Evolutionary conservation across 2,888 invertebrate genomes (phyloP).

Genomic region (Synanthedon tipuliformis): DNA sequence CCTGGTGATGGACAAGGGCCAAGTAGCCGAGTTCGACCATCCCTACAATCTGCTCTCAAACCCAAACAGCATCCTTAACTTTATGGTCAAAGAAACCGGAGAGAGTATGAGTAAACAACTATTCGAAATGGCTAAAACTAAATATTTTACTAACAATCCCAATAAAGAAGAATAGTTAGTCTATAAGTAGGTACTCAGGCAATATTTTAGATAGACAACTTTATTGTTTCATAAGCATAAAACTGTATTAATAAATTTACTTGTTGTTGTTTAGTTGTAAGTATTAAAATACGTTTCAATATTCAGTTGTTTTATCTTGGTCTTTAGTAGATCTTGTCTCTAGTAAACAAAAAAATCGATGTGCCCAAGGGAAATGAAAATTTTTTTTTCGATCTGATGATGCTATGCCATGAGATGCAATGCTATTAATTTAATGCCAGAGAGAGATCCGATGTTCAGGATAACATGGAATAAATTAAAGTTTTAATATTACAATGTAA

Average conservation of each 20-base stretch:
- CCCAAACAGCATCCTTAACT: conserved; percentile 68
- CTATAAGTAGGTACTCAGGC: neutral
- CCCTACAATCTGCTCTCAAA: conserved; percentile 73
- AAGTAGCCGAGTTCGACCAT: conserved; percentile 77
- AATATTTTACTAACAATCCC: conserved; percentile 28
- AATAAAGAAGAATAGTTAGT: too few relatives aligned
- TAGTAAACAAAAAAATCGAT: too few relatives aligned
- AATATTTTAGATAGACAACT: neutral
- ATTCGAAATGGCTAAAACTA: conserved; percentile 40
- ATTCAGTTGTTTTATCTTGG: too few relatives aligned
- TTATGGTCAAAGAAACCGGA: conserved; percentile 78
- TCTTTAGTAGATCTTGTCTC: too few relatives aligned
- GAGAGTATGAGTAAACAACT: conserved; percentile 44
- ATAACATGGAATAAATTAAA: too few relatives aligned
- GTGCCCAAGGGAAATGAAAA: too few relatives aligned
- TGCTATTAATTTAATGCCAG: too few relatives aligned
- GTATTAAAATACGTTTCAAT: too few relatives aligned
- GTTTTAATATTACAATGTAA: too few relatives aligned
- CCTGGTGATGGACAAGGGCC: conserved; percentile 86
- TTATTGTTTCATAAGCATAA: neutral
- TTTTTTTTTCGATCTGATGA: too few relatives aligned
- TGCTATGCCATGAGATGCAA: too few relatives aligned
- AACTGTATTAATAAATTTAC: neutral
- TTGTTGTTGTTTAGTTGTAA: neutral
- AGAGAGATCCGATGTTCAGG: too few relatives aligned